Conservation (phyloP, 2,888 invertebrate species). For the Catocala fraxini region DNA sequence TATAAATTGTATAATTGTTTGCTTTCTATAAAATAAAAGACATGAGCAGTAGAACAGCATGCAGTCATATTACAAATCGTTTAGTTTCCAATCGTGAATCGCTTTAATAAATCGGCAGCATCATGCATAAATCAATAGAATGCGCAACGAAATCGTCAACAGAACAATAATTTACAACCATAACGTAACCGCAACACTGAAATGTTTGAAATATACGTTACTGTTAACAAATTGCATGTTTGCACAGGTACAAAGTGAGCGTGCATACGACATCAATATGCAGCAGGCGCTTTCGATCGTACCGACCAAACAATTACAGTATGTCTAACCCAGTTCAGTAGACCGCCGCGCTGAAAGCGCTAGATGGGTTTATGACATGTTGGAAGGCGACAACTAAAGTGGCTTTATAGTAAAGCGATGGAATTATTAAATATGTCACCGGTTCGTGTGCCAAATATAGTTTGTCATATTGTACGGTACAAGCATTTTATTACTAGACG, state of each 20-base stretch:
- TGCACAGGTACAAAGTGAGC: background rate
- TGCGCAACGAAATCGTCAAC: slow-evolving; percentile 7
- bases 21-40: too few species aligned
- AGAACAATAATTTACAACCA: slow-evolving; percentile 7
- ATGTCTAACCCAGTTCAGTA: slow-evolving; percentile 43
- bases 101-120: background rate
- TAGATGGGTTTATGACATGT: slow-evolving; percentile 34
- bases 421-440: slow-evolving; percentile 26
- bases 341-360: slow-evolving; percentile 30
- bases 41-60: too few species aligned
- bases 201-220: slow-evolving; percentile 7
- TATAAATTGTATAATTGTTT: too few species aligned
- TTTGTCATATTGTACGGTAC: too few species aligned
- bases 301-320: slow-evolving; percentile 43
- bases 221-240: slow-evolving; percentile 20
- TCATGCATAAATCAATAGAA: slow-evolving; percentile 7
- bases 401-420: slow-evolving; percentile 20
- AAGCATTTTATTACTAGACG: too few species aligned
- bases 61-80: too few species aligned
- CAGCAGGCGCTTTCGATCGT: slow-evolving; percentile 28
- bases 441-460: background rate
- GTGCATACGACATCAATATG: slow-evolving; percentile 38
- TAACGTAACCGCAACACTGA: slow-evolving; percentile 5
- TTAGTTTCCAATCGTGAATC: background rate
- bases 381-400: slow-evolving; percentile 22